Conservation (phyloP, 2,113 vertebrate genomes). For the Vombatus ursinus region DNA sequence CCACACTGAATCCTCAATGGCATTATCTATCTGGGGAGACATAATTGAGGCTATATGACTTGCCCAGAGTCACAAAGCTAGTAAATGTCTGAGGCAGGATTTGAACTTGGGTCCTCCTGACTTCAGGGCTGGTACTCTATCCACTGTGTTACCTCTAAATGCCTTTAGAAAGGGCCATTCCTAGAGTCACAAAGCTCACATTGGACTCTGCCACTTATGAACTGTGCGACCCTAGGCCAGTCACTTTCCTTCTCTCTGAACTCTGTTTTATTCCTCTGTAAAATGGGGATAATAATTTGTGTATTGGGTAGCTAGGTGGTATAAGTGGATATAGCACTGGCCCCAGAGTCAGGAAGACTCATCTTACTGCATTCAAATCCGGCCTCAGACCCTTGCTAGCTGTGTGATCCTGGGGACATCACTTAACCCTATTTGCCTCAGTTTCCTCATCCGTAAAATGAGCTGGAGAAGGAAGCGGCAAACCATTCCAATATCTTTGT, state of each 20-base stretch:
- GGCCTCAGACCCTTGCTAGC: neutral
- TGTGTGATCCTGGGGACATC: neutral
- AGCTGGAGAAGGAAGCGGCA: neutral
- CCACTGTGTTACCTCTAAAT: neutral
- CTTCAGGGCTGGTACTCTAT: neutral
- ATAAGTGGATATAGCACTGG: too few species aligned
- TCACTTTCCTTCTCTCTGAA: neutral
- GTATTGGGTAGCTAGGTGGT: neutral
- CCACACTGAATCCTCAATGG: neutral
- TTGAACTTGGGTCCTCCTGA: neutral
- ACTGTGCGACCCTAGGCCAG: too few species aligned
- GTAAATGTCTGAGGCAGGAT: neutral
- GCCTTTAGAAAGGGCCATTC: neutral
- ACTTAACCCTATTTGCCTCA: neutral
- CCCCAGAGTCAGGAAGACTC: neutral
- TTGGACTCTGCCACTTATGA: too few species aligned
- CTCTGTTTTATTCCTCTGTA: neutral
- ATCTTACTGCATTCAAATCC: neutral
- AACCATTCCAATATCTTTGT: neutral
- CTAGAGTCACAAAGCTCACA: too few species aligned
- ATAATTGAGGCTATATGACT: too few species aligned
- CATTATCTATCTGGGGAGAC: too few species aligned
- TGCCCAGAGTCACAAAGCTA: neutral
- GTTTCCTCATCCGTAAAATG: neutral
- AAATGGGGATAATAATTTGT: neutral